A percentile compares a stretch with the other conserved stretches of the same genome.
These are phyloP conservation scores for Paralichthys olivaceus DNA, from an alignment of 2,113 vertebrate species.

Conservation along the genomic window DNA sequence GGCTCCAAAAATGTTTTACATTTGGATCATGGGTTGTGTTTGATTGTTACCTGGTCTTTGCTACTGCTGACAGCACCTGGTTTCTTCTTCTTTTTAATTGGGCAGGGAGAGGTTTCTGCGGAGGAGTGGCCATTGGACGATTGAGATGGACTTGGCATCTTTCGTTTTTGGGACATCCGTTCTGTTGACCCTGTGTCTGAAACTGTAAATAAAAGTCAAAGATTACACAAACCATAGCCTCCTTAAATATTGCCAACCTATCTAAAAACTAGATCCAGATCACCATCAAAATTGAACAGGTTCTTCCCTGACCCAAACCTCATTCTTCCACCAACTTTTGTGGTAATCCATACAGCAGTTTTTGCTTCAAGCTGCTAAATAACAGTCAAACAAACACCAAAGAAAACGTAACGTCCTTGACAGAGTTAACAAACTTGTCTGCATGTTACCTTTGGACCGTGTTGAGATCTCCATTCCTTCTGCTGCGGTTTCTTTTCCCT, in stretches of 20 bases:
- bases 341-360: too few relatives aligned
- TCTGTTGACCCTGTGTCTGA: slow-evolving; percentile 90
- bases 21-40: background rate
- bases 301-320: too few relatives aligned
- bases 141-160: slow-evolving; percentile 93
- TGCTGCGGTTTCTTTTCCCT: slow-evolving; percentile 89
- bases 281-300: too few relatives aligned
- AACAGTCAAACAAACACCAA: too few relatives aligned
- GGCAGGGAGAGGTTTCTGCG: slow-evolving; percentile 90
- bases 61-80: slow-evolving; percentile 92
- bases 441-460: slow-evolving; percentile 91
- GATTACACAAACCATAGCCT: background rate
- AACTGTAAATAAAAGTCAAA: slow-evolving; percentile 61
- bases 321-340: too few relatives aligned
- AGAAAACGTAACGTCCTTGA: too few relatives aligned
- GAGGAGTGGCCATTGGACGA: slow-evolving; percentile 97
- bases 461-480: slow-evolving; percentile 98
- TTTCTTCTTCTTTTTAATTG: slow-evolving; percentile 98
- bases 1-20: background rate
- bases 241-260: too few relatives aligned
- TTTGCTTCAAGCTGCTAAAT: too few relatives aligned
- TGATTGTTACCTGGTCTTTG: slow-evolving; percentile 93
- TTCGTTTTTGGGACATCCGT: slow-evolving; percentile 90
- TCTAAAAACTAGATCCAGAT: too few relatives aligned
- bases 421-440: background rate